These are phyloP conservation scores for Ciconia boyciana DNA, from an alignment of 2,113 vertebrate genomes.

Conservation along the genomic window DNA sequence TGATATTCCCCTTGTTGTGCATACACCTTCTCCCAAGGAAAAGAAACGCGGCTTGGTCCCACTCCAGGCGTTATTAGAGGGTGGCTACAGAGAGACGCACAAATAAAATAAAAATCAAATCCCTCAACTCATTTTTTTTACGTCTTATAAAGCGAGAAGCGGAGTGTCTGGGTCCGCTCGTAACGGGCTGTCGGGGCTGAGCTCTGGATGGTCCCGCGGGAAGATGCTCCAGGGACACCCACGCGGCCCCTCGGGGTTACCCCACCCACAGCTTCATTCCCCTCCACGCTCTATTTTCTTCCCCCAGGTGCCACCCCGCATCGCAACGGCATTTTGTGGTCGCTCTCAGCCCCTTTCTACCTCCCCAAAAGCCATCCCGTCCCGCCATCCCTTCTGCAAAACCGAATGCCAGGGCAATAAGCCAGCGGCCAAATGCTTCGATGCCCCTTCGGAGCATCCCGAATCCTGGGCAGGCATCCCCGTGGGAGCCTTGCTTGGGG, in stretches of 20 bases:
- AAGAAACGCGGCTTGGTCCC: neutral
- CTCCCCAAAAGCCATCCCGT: neutral
- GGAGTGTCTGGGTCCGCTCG: fast-evolving
- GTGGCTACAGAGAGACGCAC: fast-evolving
- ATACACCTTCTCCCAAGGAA: neutral
- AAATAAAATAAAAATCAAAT: neutral
- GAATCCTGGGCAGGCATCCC: neutral
- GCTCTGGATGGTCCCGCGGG: fast-evolving
- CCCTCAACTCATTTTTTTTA: too few species aligned
- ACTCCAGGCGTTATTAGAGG: neutral
- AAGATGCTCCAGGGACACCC: neutral
- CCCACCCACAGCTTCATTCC: neutral
- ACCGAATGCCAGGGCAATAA: neutral
- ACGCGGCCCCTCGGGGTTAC: neutral
- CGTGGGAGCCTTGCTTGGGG: fast-evolving
- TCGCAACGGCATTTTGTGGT: fast-evolving
- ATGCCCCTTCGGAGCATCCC: neutral
- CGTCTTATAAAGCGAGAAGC: fast-evolving
- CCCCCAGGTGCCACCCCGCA: neutral
- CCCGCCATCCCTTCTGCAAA: neutral
- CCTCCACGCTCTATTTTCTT: fast-evolving
- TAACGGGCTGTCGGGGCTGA: too few species aligned
- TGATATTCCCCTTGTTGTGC: slow-evolving; percentile 44
- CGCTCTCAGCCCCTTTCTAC: fast-evolving
- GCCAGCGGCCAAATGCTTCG: fast-evolving